Percentiles rank a stretch among this genome's conserved stretches.
These are phyloP conservation scores for Danio kyathit DNA, from an alignment of 2,797 vertebrate species.

Conservation along the genomic window DNA sequence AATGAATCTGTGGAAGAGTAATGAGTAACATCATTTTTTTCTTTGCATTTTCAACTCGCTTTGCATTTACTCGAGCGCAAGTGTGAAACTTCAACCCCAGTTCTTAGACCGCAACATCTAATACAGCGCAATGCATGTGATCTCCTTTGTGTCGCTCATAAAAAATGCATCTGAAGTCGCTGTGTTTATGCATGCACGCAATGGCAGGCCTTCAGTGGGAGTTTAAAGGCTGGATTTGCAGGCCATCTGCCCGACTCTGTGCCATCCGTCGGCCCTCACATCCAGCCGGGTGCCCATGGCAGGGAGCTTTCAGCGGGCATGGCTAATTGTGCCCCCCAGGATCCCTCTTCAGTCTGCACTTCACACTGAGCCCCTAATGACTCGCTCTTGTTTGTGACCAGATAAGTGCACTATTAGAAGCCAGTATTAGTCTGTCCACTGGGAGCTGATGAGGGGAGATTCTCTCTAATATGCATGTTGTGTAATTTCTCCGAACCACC, in stretches of 20 bases:
- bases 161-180: background rate
- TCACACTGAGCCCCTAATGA: slow-evolving; percentile 31
- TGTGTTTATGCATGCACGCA: background rate
- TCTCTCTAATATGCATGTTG: too few species aligned
- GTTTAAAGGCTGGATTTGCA: slow-evolving; percentile 26
- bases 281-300: slow-evolving; percentile 1
- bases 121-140: background rate
- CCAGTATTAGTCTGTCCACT: slow-evolving; percentile 11
- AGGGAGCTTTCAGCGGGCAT: slow-evolving; percentile 32
- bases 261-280: slow-evolving; percentile 1
- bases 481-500: too few species aligned
- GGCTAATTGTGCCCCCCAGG: slow-evolving; percentile 43
- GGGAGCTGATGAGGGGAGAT: slow-evolving; percentile 13
- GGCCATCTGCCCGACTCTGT: slow-evolving; percentile 20
- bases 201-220: slow-evolving; percentile 8
- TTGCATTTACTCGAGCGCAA: too few species aligned
- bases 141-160: background rate
- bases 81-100: background rate
- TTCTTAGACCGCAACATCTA: background rate
- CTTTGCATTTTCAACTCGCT: too few species aligned
- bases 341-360: slow-evolving; percentile 13
- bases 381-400: slow-evolving; percentile 33
- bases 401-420: slow-evolving; percentile 38
- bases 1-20: too few species aligned
- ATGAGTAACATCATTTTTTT: too few species aligned